Conservation (phyloP, 1,140 invertebrate species). For the Zaprionus camerounensis region DNA sequence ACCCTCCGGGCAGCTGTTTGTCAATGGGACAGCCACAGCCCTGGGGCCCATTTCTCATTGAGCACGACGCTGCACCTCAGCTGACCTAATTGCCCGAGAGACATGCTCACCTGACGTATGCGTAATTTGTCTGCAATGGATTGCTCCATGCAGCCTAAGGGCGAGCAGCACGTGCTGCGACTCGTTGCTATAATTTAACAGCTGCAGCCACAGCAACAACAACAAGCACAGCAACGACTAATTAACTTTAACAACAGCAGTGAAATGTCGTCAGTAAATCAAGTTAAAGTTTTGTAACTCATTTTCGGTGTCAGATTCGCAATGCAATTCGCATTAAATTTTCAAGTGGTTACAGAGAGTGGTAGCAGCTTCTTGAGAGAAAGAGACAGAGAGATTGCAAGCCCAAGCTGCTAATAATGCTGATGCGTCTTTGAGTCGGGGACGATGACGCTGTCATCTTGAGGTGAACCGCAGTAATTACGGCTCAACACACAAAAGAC, state of each 20-base stretch:
- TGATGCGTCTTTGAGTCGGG: neutral
- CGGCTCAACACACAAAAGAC: neutral
- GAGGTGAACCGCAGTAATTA: slow-evolving; percentile 1
- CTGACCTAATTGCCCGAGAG: slow-evolving; percentile 47
- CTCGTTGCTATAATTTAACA: slow-evolving; percentile 36
- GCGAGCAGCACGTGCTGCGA: neutral
- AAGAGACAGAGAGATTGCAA: neutral
- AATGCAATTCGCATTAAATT: slow-evolving; percentile 35
- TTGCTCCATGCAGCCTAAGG: slow-evolving; percentile 6
- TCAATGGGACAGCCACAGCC: slow-evolving; percentile 23
- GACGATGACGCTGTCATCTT: slow-evolving; percentile 1
- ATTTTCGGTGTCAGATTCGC: slow-evolving; percentile 10
- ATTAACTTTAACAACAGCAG: slow-evolving; percentile 43
- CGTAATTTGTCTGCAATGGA: slow-evolving; percentile 42
- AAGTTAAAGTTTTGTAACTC: slow-evolving; percentile 21
- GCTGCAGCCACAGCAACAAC: slow-evolving; percentile 24
- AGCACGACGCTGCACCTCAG: neutral
- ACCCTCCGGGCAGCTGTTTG: slow-evolving; percentile 24
- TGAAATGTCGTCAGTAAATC: slow-evolving; percentile 13
- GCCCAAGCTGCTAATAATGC: neutral
- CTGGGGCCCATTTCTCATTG: slow-evolving; percentile 23
- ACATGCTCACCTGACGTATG: slow-evolving; percentile 45
- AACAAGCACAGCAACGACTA: slow-evolving; percentile 27
- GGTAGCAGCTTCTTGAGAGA: neutral
- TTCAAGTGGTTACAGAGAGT: neutral